A percentile compares a stretch with the other conserved stretches of the same genome.
Evolutionary conservation across 2,113 vertebrate genomes (phyloP).

Genomic region (Rhipidura dahli): DNA sequence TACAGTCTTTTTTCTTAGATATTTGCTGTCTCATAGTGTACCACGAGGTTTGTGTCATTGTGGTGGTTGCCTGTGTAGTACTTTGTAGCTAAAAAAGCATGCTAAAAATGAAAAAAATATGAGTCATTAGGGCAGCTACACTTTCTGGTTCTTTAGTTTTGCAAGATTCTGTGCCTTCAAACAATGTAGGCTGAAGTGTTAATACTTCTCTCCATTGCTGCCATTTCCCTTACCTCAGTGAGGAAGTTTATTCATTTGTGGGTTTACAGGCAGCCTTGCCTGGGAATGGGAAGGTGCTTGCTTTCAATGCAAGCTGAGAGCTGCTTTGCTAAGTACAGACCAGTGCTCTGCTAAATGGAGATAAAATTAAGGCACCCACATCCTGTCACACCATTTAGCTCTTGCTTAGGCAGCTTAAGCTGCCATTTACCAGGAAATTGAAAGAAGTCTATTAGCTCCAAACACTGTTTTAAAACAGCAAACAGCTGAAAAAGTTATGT

Average conservation of each 20-base stretch:
- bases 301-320: conserved; percentile 34
- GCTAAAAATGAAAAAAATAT: background rate
- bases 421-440: background rate
- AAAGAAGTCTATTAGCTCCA: background rate
- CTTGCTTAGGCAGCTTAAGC: no score
- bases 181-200: background rate
- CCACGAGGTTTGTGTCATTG: background rate
- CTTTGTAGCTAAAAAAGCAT: background rate
- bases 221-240: background rate
- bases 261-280: background rate
- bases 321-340: conserved; percentile 27
- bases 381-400: conserved; percentile 69
- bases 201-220: background rate
- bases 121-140: background rate
- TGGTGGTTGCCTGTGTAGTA: background rate
- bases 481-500: background rate
- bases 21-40: background rate
- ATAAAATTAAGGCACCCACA: conserved; percentile 73
- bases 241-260: conserved; percentile 1
- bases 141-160: background rate
- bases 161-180: background rate
- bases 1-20: background rate
- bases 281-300: background rate
- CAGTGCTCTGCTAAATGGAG: conserved; percentile 49
- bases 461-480: background rate